Conservation (phyloP, 2,888 invertebrate species). For the Nymphalis c-album region DNA sequence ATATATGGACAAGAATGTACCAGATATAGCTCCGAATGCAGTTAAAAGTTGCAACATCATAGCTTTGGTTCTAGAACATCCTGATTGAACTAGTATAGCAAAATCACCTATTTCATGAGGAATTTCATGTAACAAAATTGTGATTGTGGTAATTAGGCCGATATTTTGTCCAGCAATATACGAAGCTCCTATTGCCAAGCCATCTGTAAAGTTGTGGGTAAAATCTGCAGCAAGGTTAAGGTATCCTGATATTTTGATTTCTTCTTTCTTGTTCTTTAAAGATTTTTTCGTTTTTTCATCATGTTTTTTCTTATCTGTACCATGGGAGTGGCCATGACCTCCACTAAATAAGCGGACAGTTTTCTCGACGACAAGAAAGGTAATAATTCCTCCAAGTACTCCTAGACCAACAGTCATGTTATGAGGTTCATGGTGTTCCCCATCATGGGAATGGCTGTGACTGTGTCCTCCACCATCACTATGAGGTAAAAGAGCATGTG, state of each 20-base stretch:
- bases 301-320: constrained; percentile 66
- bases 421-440: constrained; percentile 79
- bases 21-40: constrained; percentile 96
- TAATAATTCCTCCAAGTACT: constrained; percentile 95
- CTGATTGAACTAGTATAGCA: constrained; percentile 98
- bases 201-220: constrained; percentile 99
- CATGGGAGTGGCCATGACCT: constrained; percentile 89
- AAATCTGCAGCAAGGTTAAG: constrained; percentile 99
- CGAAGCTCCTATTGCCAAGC: constrained; percentile 98
- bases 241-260: constrained; percentile 86
- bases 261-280: constrained; percentile 66
- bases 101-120: constrained; percentile 99
- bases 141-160: constrained; percentile 95
- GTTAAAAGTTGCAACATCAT: constrained; percentile 97
- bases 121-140: constrained; percentile 98
- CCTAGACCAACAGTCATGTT: constrained; percentile 96
- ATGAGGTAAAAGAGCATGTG: constrained; percentile 88
- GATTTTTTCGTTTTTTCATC: constrained; percentile 68
- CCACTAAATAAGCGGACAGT: constrained; percentile 92
- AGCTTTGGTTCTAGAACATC: constrained; percentile 95
- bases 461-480: constrained; percentile 70
- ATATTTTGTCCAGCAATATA: constrained; percentile 94
- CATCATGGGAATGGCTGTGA: constrained; percentile 78
- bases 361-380: constrained; percentile 97
- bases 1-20: constrained; percentile 93